Evolutionary conservation across 2,113 vertebrate genomes (phyloP).

Genomic region (Psophia crepitans): DNA sequence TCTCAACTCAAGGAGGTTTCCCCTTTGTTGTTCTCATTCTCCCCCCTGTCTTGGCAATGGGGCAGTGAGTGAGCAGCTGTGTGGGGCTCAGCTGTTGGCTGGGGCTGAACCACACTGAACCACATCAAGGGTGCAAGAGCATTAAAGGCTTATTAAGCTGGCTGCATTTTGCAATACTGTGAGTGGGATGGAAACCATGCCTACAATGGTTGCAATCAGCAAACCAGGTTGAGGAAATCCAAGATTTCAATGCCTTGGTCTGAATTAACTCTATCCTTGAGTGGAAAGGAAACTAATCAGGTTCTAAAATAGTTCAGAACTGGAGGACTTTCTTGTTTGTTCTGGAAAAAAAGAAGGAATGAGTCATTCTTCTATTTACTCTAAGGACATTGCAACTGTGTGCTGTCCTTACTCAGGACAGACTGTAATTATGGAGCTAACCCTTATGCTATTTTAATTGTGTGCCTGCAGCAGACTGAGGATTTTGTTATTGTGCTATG

Average conservation of each 20-base stretch:
- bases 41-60: too few relatives aligned
- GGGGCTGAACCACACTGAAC: too few relatives aligned
- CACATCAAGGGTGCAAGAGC: not conserved
- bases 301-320: not conserved
- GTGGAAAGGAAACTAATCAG: not conserved
- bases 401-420: not conserved
- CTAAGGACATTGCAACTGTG: not conserved
- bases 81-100: too few relatives aligned
- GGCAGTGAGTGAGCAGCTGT: too few relatives aligned
- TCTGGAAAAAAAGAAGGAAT: not conserved
- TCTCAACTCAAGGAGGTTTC: too few relatives aligned
- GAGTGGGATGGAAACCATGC: not conserved
- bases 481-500: not conserved
- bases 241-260: not conserved
- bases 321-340: not conserved
- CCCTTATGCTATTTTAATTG: not conserved
- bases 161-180: not conserved
- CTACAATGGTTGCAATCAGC: not conserved
- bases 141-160: not conserved
- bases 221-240: not conserved
- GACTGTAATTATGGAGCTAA: not conserved
- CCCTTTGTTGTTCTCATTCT: too few relatives aligned
- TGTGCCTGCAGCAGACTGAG: not conserved
- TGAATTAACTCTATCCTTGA: too few relatives aligned
- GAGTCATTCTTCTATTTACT: not conserved